Conservation (phyloP, 1,140 invertebrate species). For the Drosophila takahashii region DNA sequence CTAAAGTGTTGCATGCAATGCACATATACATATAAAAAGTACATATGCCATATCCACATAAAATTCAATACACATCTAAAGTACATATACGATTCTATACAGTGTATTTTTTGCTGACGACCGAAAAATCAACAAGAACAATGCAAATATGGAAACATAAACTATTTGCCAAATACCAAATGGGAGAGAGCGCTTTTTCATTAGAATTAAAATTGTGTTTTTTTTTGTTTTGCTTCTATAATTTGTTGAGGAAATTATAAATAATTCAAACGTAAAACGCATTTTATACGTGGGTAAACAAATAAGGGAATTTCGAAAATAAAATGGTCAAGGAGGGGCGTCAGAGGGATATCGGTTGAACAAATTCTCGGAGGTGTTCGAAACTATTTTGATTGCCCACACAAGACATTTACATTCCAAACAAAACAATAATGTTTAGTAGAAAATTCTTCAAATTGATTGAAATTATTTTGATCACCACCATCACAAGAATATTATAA, state of each 20-base stretch:
- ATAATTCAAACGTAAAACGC: slow-evolving; percentile 25
- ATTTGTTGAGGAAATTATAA: slow-evolving; percentile 49
- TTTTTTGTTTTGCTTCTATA: slow-evolving; percentile 3
- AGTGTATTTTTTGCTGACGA: slow-evolving; percentile 10
- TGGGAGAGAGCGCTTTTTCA: slow-evolving; percentile 4
- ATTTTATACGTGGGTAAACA: slow-evolving; percentile 34
- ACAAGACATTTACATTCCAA: not conserved
- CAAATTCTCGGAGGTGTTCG: slow-evolving; percentile 2
- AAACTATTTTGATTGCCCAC: not conserved
- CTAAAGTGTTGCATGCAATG: slow-evolving; percentile 54
- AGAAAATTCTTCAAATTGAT: not conserved
- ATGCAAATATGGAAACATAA: slow-evolving; percentile 55
- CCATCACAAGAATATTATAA: no score
- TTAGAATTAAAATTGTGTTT: slow-evolving; percentile 14
- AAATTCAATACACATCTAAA: slow-evolving; percentile 25
- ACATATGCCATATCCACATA: slow-evolving; percentile 51
- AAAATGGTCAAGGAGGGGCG: not conserved
- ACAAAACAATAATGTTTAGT: not conserved
- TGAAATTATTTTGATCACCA: no score
- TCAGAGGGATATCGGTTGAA: not conserved
- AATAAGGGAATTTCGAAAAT: slow-evolving; percentile 6
- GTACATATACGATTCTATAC: slow-evolving; percentile 47
- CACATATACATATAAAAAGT: slow-evolving; percentile 25
- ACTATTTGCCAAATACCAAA: slow-evolving; percentile 44
- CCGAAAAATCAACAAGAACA: slow-evolving; percentile 36